Evolutionary conservation across 2,797 vertebrate species (phyloP).

Genomic region (Sebastes trivittatus): DNA sequence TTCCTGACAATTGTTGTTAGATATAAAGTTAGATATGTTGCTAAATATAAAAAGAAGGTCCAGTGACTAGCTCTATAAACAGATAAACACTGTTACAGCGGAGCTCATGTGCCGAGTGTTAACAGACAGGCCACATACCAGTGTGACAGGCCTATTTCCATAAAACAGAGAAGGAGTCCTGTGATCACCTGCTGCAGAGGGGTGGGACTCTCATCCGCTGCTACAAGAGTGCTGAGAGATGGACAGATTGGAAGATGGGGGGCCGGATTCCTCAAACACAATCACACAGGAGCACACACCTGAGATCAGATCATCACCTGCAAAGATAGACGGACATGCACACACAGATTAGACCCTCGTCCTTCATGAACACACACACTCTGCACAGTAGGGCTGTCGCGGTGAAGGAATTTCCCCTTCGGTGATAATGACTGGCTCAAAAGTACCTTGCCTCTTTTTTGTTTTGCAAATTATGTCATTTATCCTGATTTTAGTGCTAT

Average conservation of each 20-base stretch:
- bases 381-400: not conserved
- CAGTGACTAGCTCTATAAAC: not conserved
- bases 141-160: constrained; percentile 50
- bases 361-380: not conserved
- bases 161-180: constrained; percentile 49
- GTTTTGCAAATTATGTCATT: too few relatives aligned
- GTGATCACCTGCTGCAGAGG: constrained; percentile 61
- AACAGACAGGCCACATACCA: constrained; percentile 54
- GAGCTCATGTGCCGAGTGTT: constrained; percentile 19
- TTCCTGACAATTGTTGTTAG: too few relatives aligned
- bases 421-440: too few relatives aligned
- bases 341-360: not conserved
- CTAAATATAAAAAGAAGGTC: not conserved
- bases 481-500: too few relatives aligned
- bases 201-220: constrained; percentile 50
- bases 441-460: too few relatives aligned
- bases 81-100: constrained; percentile 1
- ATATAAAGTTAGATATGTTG: not conserved
- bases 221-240: constrained; percentile 68
- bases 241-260: constrained; percentile 62
- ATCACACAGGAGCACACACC: constrained; percentile 50
- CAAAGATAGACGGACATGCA: constrained; percentile 19
- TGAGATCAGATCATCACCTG: constrained; percentile 60
- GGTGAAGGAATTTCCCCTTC: too few relatives aligned
- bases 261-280: constrained; percentile 58